Conservation (phyloP, 1,140 invertebrate species). For the Orussus abietinus region DNA sequence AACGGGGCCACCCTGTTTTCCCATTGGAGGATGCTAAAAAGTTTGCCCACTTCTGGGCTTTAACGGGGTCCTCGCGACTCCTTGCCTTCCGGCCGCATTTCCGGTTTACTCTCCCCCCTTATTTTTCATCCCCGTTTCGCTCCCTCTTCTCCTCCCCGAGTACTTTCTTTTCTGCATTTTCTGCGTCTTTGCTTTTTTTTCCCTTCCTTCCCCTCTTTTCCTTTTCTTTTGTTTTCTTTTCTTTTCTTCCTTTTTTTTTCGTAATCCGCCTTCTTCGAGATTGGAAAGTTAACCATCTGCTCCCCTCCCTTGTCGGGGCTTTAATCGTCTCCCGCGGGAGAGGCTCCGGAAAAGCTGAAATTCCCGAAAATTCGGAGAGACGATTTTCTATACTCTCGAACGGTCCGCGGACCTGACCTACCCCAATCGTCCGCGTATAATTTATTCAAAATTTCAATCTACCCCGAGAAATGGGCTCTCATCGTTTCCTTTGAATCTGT, state of each 20-base stretch:
- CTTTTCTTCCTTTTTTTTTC: constrained; percentile 24
- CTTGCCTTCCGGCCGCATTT: constrained; percentile 15
- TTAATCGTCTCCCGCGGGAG: too few species aligned
- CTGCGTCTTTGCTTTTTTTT: constrained; percentile 22
- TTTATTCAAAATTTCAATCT: too few species aligned
- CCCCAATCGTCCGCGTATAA: too few species aligned
- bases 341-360: too few species aligned
- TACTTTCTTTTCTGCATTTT: constrained; percentile 23
- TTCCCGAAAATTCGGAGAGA: too few species aligned
- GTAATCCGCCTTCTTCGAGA: too few species aligned
- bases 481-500: too few species aligned
- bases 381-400: too few species aligned
- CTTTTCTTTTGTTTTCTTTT: constrained; percentile 17
- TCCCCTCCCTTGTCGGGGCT: too few species aligned
- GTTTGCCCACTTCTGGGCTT: constrained; percentile 19
- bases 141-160: constrained; percentile 1
- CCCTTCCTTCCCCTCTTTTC: constrained; percentile 2
- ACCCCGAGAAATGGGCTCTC: too few species aligned
- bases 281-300: too few species aligned
- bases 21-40: not conserved
- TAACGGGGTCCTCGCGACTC: constrained; percentile 35
- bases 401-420: too few species aligned
- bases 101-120: constrained; percentile 7
- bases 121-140: constrained; percentile 9
- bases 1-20: not conserved